Conservation (phyloP, 2,888 invertebrate species). For the Pinctada fucata region DNA sequence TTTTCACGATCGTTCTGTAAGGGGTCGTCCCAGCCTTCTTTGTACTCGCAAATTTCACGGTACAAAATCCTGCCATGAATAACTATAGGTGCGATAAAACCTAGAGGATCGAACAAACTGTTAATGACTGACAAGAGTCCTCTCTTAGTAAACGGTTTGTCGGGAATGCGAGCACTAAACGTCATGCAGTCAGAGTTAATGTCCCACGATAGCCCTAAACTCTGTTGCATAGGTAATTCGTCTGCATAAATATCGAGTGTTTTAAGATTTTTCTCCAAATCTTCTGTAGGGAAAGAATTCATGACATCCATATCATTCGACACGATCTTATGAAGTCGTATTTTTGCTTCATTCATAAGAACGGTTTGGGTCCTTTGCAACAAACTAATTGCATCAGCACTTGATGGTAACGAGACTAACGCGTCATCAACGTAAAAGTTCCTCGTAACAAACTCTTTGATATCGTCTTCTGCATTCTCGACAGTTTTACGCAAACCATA, state of each 20-base stretch:
- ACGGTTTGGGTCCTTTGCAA: conserved; percentile 28
- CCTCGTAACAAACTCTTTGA: conserved; percentile 21
- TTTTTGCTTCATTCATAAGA: conserved; percentile 11
- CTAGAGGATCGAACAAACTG: conserved; percentile 34
- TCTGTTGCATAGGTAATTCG: conserved; percentile 16
- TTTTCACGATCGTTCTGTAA: not conserved
- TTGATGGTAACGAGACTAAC: conserved; percentile 11
- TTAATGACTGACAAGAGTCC: conserved; percentile 13
- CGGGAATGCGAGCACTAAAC: conserved; percentile 2
- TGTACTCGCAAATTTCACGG: not conserved
- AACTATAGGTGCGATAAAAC: conserved; percentile 30
- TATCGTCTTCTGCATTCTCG: conserved; percentile 12
- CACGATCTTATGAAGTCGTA: conserved; percentile 29
- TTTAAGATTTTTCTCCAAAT: conserved; percentile 13
- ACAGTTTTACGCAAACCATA: conserved; percentile 24
- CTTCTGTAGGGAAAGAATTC: conserved; percentile 20
- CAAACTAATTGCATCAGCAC: conserved; percentile 20
- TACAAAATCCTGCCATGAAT: conserved; percentile 13
- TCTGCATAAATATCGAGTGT: conserved; percentile 19
- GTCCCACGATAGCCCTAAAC: conserved; percentile 25
- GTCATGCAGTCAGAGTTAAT: conserved; percentile 7
- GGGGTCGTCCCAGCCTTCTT: conserved; percentile 20
- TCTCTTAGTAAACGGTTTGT: conserved; percentile 21
- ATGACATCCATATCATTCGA: conserved; percentile 24
- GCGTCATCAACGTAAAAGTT: conserved; percentile 43